These are phyloP conservation scores for Anabas testudineus DNA, from an alignment of 2,797 vertebrate species.

Conservation along the genomic window DNA sequence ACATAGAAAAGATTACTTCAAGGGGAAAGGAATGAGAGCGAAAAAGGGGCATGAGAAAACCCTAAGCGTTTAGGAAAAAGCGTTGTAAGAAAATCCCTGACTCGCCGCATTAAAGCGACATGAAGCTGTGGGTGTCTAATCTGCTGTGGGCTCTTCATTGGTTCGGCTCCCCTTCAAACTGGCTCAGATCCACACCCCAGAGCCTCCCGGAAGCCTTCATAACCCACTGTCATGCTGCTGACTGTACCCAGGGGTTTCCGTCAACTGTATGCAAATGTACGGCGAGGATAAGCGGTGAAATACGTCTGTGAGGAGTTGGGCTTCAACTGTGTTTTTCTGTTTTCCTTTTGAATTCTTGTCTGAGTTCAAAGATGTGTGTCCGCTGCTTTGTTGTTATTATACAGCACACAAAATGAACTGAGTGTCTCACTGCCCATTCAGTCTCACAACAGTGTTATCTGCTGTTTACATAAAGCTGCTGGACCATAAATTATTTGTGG, in stretches of 20 bases:
- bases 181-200: conserved; percentile 86
- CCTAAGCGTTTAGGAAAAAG: conserved; percentile 75
- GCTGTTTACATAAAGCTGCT: conserved; percentile 69
- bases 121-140: conserved; percentile 88
- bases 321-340: conserved; percentile 51
- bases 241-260: conserved; percentile 79
- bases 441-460: conserved; percentile 64
- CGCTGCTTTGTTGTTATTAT: conserved; percentile 50
- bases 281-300: conserved; percentile 64
- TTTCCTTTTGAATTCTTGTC: conserved; percentile 60
- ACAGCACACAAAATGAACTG: conserved; percentile 35
- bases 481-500: conserved; percentile 57
- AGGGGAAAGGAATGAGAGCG: conserved; percentile 58
- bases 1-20: conserved; percentile 62
- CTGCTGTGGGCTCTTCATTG: conserved; percentile 84
- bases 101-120: conserved; percentile 86
- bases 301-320: conserved; percentile 58
- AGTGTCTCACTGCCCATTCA: conserved; percentile 51
- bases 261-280: conserved; percentile 76
- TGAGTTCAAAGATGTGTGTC: conserved; percentile 60
- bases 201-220: conserved; percentile 83
- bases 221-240: conserved; percentile 82
- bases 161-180: conserved; percentile 84
- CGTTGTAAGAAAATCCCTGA: conserved; percentile 84
- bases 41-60: conserved; percentile 73